Base-by-base conservation (phyloP, 1,140 invertebrate species). In the Macrobrachium nipponense region DNA sequence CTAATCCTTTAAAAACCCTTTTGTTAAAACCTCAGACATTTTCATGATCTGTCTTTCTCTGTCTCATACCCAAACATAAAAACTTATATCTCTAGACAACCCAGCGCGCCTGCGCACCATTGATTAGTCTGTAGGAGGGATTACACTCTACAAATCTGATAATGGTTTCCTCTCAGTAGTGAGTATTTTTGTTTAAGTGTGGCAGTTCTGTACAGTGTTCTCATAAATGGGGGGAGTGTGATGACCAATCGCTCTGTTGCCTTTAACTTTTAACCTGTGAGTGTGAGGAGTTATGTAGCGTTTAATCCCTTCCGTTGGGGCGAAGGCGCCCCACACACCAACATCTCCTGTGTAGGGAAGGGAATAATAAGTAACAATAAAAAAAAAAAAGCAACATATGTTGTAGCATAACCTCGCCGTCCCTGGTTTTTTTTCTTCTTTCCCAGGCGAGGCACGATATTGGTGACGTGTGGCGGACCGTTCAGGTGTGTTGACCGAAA, bases 361-460 rank as follows among this genome's bases (percentile, higher is more conserved):
- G 12, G 51, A 51, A 51, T 51, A 51, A 51, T 0, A 3, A 51
- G 8, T 0, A 51, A 51, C 7, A 51, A 51, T 7, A 51, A 8
- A 51, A 51, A 12, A 51, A 51, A 51, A 51, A 51, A 51, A 51
- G 51, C 3, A 5, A 51, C 3, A 51, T 86, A 86, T 77, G 84
- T 60, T 61, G 18, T 81, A 81, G 85, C 79, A 82, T 87, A 87
- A 87, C 85, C 85, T 75, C 43, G 85, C 68, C 81, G 82, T 81
- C 73, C 83, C 84, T 80, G 5, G 5, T 51, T n/a, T 51, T 51
- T 87, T 82, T 83, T 84, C 75, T 86, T 75, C 75, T 73, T 84
- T 72, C 80, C 80, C 88, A 89, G 88, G 88, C 88, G 60, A 87
- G 86, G 77, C 86, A 89, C 78, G 88, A 89, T 86, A 86, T 89